phyloP scores from a whole-genome alignment of 2,113 vertebrate genomes.

The Mirounga angustirostris region DNA sequence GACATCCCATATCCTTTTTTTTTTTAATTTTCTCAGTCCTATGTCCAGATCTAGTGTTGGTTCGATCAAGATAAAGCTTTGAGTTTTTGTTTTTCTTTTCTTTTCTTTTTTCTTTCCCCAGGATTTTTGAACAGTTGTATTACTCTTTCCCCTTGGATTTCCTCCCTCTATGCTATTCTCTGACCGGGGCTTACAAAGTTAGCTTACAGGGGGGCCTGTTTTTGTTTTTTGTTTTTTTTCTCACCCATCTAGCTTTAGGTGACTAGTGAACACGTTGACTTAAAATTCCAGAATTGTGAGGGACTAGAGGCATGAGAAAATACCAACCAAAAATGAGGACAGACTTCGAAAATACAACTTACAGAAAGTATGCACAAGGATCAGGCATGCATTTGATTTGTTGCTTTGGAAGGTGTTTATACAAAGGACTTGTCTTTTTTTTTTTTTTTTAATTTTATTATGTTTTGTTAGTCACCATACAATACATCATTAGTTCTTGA shows the following conservation, averaged over 20 bases:
- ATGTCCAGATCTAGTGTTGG: neutral
- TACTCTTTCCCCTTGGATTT: neutral
- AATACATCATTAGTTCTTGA: too few relatives aligned
- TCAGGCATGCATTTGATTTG: neutral
- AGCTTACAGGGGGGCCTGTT: neutral
- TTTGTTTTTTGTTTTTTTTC: neutral
- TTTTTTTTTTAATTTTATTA: too few relatives aligned
- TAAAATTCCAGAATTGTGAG: slow-evolving; percentile 3
- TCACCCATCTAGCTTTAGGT: neutral
- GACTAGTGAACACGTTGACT: neutral
- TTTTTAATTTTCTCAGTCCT: neutral
- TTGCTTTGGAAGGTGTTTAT: neutral
- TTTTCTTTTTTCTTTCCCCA: neutral
- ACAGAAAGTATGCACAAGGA: neutral
- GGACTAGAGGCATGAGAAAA: neutral
- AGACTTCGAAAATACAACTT: neutral
- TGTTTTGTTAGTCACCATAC: too few relatives aligned
- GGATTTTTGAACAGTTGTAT: neutral
- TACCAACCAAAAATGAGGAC: neutral
- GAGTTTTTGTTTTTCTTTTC: neutral
- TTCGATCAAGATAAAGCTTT: neutral
- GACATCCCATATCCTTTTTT: neutral
- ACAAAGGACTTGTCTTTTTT: neutral
- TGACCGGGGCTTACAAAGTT: neutral
- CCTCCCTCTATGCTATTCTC: neutral